phyloP scores from a whole-genome alignment of 1,140 invertebrate species.

The Sitodiplosis mosellana region DNA sequence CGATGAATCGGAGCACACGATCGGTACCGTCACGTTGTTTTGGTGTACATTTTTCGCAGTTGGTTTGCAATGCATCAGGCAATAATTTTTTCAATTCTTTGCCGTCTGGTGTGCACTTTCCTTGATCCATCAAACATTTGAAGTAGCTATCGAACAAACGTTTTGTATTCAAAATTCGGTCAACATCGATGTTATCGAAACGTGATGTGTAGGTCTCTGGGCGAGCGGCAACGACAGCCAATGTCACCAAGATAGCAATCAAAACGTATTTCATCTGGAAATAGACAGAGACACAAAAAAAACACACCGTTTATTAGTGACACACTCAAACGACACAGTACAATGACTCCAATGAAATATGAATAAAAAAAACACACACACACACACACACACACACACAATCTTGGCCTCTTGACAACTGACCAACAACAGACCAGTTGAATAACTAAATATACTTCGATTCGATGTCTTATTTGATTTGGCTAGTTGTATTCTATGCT shows the following conservation, averaged over 20 bases:
- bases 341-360: too few relatives aligned
- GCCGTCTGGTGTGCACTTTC: slow-evolving; percentile 49
- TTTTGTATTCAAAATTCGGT: slow-evolving; percentile 45
- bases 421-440: too few relatives aligned
- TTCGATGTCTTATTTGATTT: too few relatives aligned
- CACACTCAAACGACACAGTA: too few relatives aligned
- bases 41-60: slow-evolving; percentile 40
- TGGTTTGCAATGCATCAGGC: slow-evolving; percentile 38
- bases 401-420: too few relatives aligned
- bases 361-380: too few relatives aligned
- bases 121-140: slow-evolving; percentile 45
- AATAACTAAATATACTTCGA: too few relatives aligned
- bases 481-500: too few relatives aligned
- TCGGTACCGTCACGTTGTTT: slow-evolving; percentile 31
- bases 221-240: slow-evolving; percentile 21
- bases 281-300: slow-evolving; percentile 3
- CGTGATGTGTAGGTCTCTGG: slow-evolving; percentile 41
- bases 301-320: neutral
- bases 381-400: too few relatives aligned
- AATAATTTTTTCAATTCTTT: slow-evolving; percentile 47
- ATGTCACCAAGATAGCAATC: slow-evolving; percentile 16
- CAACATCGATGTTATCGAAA: slow-evolving; percentile 50
- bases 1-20: slow-evolving; percentile 31
- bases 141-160: slow-evolving; percentile 42
- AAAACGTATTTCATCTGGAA: slow-evolving; percentile 12